Evolutionary conservation across 2,113 vertebrate genomes (phyloP).

Genomic region (Salvator merianae): DNA sequence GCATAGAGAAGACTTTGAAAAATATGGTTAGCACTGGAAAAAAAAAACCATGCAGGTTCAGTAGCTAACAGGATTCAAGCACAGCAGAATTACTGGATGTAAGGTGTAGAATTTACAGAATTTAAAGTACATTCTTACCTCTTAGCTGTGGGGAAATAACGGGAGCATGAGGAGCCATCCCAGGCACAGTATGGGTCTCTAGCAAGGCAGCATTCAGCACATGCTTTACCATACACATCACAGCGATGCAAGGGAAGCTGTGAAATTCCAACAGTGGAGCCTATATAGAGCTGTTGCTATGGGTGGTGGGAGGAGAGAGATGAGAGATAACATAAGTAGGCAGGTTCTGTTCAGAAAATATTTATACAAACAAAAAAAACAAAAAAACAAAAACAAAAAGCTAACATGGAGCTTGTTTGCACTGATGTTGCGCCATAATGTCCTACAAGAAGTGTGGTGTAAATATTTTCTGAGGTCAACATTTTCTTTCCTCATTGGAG

Average conservation of each 20-base stretch:
- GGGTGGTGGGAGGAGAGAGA: not conserved
- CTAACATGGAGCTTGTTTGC: too few species aligned
- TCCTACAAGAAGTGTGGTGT: too few species aligned
- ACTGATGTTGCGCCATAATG: too few species aligned
- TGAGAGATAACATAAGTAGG: not conserved
- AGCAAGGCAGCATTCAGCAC: slow-evolving; percentile 96
- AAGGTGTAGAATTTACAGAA: too few species aligned
- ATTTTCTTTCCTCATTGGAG: too few species aligned
- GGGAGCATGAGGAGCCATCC: slow-evolving; percentile 95
- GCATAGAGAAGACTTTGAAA: too few species aligned
- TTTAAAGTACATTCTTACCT: slow-evolving; percentile 77
- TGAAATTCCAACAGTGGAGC: slow-evolving; percentile 87
- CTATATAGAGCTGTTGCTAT: slow-evolving; percentile 97
- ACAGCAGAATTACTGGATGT: too few species aligned
- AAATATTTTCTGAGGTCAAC: too few species aligned
- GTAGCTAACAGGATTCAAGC: too few species aligned
- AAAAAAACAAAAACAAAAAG: too few species aligned
- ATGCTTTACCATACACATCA: slow-evolving; percentile 94
- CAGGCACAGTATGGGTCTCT: slow-evolving; percentile 98
- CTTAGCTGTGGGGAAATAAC: slow-evolving; percentile 96
- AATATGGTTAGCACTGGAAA: too few species aligned
- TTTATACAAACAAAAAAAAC: not conserved
- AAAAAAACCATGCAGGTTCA: too few species aligned
- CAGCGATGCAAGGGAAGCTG: slow-evolving; percentile 96
- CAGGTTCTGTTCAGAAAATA: fast-evolving